phyloP scores from a whole-genome alignment of 1,140 invertebrate genomes.

The Solenopsis fugax region DNA sequence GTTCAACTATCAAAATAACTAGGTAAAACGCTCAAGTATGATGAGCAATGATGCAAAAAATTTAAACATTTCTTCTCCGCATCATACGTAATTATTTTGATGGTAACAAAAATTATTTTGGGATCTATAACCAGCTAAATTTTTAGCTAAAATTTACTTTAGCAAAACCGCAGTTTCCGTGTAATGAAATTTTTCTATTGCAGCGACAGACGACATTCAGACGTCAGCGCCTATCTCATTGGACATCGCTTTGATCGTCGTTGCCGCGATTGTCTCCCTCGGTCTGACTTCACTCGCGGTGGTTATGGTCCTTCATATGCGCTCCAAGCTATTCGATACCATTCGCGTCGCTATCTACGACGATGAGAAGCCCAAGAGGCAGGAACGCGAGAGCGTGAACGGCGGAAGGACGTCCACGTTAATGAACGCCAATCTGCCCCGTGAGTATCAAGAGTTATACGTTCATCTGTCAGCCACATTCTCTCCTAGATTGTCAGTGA shows the following conservation, averaged over 20 bases:
- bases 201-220: slow-evolving; percentile 68
- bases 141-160: no score
- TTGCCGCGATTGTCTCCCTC: slow-evolving; percentile 83
- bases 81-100: no score
- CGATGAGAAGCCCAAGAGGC: slow-evolving; percentile 72
- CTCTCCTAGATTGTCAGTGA: slow-evolving; percentile 30
- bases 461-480: slow-evolving; percentile 9
- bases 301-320: slow-evolving; percentile 82
- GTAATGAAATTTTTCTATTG: neutral
- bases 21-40: no score
- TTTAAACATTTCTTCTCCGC: no score
- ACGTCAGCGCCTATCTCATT: slow-evolving; percentile 75
- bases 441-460: slow-evolving; percentile 63
- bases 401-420: slow-evolving; percentile 59
- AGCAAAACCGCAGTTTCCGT: no score
- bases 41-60: no score
- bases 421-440: slow-evolving; percentile 59
- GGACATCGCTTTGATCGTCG: slow-evolving; percentile 82
- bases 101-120: no score
- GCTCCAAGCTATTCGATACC: slow-evolving; percentile 82
- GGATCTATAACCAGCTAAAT: no score
- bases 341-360: slow-evolving; percentile 82
- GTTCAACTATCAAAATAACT: no score
- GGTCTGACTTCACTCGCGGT: slow-evolving; percentile 82
- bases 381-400: slow-evolving; percentile 57